phyloP scores from a whole-genome alignment of 2,797 vertebrate species.

The Botia kubotai region DNA sequence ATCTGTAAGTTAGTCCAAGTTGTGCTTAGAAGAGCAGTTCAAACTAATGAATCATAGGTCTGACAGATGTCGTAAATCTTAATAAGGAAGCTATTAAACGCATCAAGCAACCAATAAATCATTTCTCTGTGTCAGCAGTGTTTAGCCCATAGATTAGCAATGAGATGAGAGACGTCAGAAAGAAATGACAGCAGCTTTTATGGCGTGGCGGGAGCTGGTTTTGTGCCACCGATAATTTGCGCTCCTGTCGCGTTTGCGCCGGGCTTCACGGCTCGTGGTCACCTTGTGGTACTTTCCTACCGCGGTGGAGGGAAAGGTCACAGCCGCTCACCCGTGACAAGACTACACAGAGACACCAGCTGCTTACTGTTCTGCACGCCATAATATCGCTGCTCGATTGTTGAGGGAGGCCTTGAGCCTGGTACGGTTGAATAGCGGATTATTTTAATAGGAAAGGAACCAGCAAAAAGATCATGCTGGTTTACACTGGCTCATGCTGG shows the following conservation, averaged over 20 bases:
- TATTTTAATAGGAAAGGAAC: constrained; percentile 24
- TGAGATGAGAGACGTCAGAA: constrained; percentile 53
- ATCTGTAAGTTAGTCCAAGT: constrained; percentile 28
- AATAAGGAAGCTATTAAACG: constrained; percentile 63
- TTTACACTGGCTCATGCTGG: too few species aligned
- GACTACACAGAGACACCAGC: constrained; percentile 50
- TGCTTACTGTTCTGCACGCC: constrained; percentile 45
- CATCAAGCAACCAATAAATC: constrained; percentile 64
- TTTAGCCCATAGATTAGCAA: constrained; percentile 59
- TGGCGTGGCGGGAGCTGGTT: constrained; percentile 42
- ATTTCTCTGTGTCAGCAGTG: constrained; percentile 52
- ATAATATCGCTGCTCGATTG: constrained; percentile 52
- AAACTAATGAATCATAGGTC: constrained; percentile 57
- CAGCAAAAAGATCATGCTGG: not conserved
- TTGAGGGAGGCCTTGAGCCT: constrained; percentile 31
- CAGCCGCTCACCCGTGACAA: constrained; percentile 59
- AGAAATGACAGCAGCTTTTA: constrained; percentile 52
- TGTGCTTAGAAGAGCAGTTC: constrained; percentile 44
- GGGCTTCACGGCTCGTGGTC: constrained; percentile 45
- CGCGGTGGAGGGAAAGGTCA: constrained; percentile 50
- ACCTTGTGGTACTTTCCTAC: constrained; percentile 43
- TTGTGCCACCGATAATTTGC: constrained; percentile 54
- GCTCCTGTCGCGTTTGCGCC: constrained; percentile 51
- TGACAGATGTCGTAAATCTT: constrained; percentile 62
- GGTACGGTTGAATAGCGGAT: constrained; percentile 3